These are phyloP conservation scores for Erythrocercus mccallii DNA, from an alignment of 2,113 vertebrate genomes.

Conservation along the genomic window DNA sequence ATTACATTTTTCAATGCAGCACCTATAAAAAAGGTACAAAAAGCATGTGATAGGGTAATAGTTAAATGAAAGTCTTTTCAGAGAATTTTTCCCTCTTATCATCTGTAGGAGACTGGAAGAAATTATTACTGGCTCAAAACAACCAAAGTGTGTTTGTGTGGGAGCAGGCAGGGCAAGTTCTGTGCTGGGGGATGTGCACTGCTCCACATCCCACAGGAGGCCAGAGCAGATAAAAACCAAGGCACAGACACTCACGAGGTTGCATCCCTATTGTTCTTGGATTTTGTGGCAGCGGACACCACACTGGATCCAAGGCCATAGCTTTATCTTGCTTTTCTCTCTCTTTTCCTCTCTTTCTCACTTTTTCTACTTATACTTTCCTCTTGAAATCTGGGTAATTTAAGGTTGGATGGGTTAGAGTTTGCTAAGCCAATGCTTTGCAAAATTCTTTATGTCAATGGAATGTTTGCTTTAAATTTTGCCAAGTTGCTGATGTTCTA, in stretches of 20 bases:
- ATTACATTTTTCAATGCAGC: not conserved
- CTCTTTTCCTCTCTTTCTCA: not conserved
- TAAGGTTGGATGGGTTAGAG: not conserved
- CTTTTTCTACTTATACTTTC: not conserved
- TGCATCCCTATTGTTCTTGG: not conserved
- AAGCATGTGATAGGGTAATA: not conserved
- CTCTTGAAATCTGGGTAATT: not conserved
- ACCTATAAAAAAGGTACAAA: not conserved
- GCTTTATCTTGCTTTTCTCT: not conserved
- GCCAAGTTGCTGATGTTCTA: not conserved
- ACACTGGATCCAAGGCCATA: not conserved
- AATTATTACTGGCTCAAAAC: not conserved
- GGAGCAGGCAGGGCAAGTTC: not conserved
- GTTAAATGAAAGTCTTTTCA: not conserved
- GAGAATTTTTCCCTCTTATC: not conserved
- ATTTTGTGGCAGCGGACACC: not conserved
- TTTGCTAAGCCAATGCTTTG: not conserved
- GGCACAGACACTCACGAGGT: not conserved
- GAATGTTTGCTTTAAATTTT: not conserved
- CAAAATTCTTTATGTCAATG: not conserved
- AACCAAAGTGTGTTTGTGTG: not conserved
- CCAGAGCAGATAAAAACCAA: not conserved
- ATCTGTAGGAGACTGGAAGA: not conserved
- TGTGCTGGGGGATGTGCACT: rapidly evolving
- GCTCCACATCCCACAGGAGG: not conserved